Evolutionary conservation across 2,888 invertebrate species (phyloP).

Genomic region (Pristionchus japonicus): DNA sequence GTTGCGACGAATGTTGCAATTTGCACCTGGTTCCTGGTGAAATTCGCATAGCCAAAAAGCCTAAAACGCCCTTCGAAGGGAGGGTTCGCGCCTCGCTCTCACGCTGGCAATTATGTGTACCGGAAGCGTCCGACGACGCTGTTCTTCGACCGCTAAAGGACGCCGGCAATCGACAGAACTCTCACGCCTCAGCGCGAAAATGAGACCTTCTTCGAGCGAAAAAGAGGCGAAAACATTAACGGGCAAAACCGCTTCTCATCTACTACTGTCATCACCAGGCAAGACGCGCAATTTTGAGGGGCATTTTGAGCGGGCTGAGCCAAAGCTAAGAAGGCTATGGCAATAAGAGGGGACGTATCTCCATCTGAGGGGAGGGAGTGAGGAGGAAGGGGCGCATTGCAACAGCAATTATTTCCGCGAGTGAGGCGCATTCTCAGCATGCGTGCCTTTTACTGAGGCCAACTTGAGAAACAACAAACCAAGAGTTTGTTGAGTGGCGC

Average conservation of each 20-base stretch:
- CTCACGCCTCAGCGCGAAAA: neutral
- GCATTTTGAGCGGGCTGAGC: no score
- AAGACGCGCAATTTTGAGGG: neutral
- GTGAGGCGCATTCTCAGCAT: neutral
- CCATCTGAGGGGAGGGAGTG: neutral
- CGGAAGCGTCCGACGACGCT: neutral
- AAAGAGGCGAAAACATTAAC: neutral
- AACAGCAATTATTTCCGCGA: constrained; percentile 13
- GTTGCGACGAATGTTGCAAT: neutral
- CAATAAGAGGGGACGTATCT: neutral
- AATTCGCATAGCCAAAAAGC: neutral
- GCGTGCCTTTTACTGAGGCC: neutral
- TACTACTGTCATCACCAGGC: neutral
- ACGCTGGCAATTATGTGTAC: neutral
- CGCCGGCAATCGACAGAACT: neutral
- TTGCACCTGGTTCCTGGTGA: neutral
- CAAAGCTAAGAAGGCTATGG: neutral
- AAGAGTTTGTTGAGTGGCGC: neutral
- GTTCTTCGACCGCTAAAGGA: neutral
- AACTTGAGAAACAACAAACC: neutral
- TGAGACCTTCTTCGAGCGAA: neutral
- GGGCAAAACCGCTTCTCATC: neutral
- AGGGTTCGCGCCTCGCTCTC: neutral
- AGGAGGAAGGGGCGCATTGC: neutral
- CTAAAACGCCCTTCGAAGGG: neutral